Percentiles rank a stretch among this genome's conserved stretches.
Evolutionary conservation across 2,113 vertebrate species (phyloP).

Genomic region (Perca schrenkii): DNA sequence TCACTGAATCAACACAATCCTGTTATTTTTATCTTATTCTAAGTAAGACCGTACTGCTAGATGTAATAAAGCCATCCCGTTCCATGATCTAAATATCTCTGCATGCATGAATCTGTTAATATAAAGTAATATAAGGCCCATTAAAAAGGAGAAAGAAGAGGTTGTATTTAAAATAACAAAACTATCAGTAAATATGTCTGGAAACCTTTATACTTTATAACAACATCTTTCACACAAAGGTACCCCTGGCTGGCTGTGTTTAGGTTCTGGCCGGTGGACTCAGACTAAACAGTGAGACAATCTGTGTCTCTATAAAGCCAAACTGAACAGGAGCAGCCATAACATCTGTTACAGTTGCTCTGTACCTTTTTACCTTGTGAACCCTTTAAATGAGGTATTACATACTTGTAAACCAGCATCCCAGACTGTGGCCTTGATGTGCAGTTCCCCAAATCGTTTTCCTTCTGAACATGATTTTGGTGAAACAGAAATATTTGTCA

Average conservation of each 20-base stretch:
- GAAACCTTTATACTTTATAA: background rate
- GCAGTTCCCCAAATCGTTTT: background rate
- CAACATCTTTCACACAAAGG: background rate
- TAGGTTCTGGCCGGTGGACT: conserved; percentile 23
- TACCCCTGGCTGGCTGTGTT: conserved; percentile 35
- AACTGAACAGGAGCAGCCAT: conserved; percentile 39
- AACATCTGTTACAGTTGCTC: conserved; percentile 46
- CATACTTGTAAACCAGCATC: background rate
- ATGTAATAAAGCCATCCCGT: conserved; percentile 12
- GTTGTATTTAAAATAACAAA: background rate
- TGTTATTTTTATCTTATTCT: conserved; percentile 62
- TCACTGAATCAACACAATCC: conserved; percentile 50
- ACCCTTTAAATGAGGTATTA: background rate
- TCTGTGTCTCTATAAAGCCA: conserved; percentile 25
- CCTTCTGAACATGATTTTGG: background rate
- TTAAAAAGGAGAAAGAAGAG: background rate
- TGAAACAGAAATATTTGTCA: too few species aligned
- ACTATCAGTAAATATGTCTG: background rate
- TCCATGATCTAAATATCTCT: conserved; percentile 37
- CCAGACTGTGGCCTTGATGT: background rate
- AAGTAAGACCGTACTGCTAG: conserved; percentile 32
- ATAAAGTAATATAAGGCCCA: background rate
- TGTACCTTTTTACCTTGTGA: background rate
- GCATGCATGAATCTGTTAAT: conserved; percentile 19
- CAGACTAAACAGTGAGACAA: conserved; percentile 64